Base-by-base conservation (phyloP, 2,888 invertebrate genomes). In the Epiblema foenella region DNA sequence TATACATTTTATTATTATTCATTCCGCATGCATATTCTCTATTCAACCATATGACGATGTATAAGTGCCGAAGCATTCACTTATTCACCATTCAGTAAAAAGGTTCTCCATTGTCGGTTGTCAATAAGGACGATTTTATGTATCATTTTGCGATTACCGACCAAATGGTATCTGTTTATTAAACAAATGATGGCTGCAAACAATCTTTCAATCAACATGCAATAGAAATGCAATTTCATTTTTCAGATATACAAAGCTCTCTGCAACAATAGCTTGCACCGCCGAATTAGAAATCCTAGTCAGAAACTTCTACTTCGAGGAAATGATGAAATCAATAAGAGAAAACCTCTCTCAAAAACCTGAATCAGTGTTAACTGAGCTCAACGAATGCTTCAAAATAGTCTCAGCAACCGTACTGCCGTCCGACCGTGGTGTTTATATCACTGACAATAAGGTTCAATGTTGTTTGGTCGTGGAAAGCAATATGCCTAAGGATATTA, bases 261-360 rank as follows among this genome's bases (percentile, higher is more conserved):
- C 97, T 85, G 96, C 97, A 60, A 95, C 96, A 68, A 96, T 98
- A 75, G 96, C 97, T 8, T 95, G 97, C 75, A 96, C 97, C 62
- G 90, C 94, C 12, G 96, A 96, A 83, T 91, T 98, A 76, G 96
- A 97, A 82, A 95, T 95, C 72, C 94, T 97, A 75, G 95, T 95
- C 79, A 95, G 97, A 81, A 95, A 95, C 78, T 95, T 95, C 75
- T 97, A 97, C 85, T 97, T 96, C 84, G 96, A 97, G 79, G 97
- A 98, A 83, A 97, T 98, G 95, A 94, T 96, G 78, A 96, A 95
- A 67, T 95, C 95, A 2, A 93, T 95, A 71, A 94, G 94, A 80
- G 91, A 93, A 72, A 83, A 90, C 58, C 85, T 95, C 1, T 76
- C 87, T 0, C 86, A 86, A 37, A 90, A 88, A 65, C 79, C 88